Base-by-base conservation (phyloP, 2,888 invertebrate species). In the Noctua janthina region DNA sequence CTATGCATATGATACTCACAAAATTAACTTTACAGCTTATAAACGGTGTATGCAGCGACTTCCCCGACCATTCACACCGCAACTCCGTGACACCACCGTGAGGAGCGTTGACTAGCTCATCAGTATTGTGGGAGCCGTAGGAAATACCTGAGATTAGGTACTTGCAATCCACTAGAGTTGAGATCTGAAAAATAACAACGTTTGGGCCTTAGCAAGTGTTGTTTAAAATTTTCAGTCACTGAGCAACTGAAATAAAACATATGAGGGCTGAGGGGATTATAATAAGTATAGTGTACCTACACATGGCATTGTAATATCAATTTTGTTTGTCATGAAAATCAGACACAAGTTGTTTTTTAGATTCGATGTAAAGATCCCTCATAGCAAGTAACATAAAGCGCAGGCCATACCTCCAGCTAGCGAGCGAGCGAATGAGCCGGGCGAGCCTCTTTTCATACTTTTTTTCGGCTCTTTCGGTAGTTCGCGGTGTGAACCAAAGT, bases 21-120 rank as follows among this genome's bases (percentile, higher is more conserved):
- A 96, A 94, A 87, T 94, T 87, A 72, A 96, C 96, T 94, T 96
- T 96, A 85, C 96, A 96, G 89, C 93, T 96, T 35, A 96, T 96
- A 79, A 94, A 95, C 0, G 97, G 97, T 3, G 95, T 96, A 17
- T 95, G 93, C 7, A 97, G 81, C 1, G 94, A 94, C 74, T 91
- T 95, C 0, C 92, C 91, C 0, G 91, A 88, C 97, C 97, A 97
- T 83, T 96, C 93, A 81, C 97, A 97, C 2, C 90, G 92, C 39
- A 97, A 82, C 85, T 96, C 95, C 0, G 96, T 96, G 43, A 94
- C 86, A 0, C 96, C 96, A 2, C 93, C 92, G 15, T 96, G 96
- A 0, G 96, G 96, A 1, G 97, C 96, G 66, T 95, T 96, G 20
- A 96, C 83, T 2, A 96, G 90, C 80, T 97, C 97, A 59, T 96